These are phyloP conservation scores for Catharus minimus DNA, from an alignment of 2,113 vertebrate species.

Conservation along the genomic window DNA sequence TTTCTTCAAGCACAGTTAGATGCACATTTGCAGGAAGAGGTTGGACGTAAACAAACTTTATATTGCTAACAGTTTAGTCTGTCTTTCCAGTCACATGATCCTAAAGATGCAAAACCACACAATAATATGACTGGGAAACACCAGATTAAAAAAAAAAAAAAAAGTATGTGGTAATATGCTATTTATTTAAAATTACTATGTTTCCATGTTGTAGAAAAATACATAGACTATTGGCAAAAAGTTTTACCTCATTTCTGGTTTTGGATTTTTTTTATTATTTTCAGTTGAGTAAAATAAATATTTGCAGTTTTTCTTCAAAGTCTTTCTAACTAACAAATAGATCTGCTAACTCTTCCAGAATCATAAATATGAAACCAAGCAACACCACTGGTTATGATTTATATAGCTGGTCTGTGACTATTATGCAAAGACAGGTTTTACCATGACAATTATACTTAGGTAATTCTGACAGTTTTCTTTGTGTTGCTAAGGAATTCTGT, in stretches of 20 bases:
- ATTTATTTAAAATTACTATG: background rate
- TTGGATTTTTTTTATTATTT: background rate
- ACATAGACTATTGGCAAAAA: background rate
- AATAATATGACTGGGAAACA: background rate
- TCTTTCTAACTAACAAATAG: conserved; percentile 5
- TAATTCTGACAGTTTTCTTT: conserved; percentile 66
- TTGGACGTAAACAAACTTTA: background rate
- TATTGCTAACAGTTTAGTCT: background rate
- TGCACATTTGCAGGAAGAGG: background rate
- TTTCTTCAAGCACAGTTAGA: background rate
- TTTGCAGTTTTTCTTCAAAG: background rate
- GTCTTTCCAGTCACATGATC: background rate
- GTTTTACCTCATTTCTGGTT: background rate
- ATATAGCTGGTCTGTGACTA: conserved; percentile 2
- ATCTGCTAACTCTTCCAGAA: conserved; percentile 28
- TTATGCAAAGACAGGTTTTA: conserved; percentile 31
- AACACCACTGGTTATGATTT: background rate
- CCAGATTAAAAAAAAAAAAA: background rate
- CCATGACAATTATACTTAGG: conserved; percentile 30
- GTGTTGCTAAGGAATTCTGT: conserved; percentile 73
- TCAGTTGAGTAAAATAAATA: conserved; percentile 2
- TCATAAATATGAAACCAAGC: background rate
- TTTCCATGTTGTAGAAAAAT: background rate
- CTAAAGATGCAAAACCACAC: background rate
- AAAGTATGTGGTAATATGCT: background rate